Conservation (phyloP, 1,140 invertebrate genomes). For the Lamellibrachia luymesi region DNA sequence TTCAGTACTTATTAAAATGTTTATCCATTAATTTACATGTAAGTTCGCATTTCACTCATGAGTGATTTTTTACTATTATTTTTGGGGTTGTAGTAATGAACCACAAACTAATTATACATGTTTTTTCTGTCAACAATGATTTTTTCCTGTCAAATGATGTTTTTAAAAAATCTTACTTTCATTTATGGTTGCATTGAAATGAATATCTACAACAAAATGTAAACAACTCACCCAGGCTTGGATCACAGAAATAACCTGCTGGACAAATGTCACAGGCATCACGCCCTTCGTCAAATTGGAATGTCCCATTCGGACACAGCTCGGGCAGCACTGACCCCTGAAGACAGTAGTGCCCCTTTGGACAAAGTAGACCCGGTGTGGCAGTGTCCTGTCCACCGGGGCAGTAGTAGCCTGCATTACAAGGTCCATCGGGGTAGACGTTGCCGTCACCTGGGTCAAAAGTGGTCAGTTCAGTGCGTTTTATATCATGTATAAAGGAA, state of each 20-base stretch:
- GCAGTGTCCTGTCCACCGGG: constrained; percentile 45
- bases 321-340: constrained; percentile 45
- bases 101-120: neutral
- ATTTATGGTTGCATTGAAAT: neutral
- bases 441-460: constrained; percentile 31
- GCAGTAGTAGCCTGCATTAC: constrained; percentile 37
- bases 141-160: neutral
- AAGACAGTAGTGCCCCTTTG: constrained; percentile 48
- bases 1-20: neutral
- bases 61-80: too few species aligned
- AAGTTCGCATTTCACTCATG: too few species aligned
- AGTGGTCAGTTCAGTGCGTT: constrained; percentile 30
- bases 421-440: constrained; percentile 30
- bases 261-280: constrained; percentile 42
- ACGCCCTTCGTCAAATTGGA: constrained; percentile 41
- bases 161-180: neutral
- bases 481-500: neutral
- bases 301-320: constrained; percentile 51
- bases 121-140: neutral
- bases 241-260: constrained; percentile 50
- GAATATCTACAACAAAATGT: neutral
- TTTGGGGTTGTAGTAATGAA: neutral
- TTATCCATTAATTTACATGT: neutral
- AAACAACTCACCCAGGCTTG: constrained; percentile 17
- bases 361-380: constrained; percentile 45